A percentile compares a stretch with the other conserved stretches of the same genome.
Evolutionary conservation across 2,113 vertebrate species (phyloP).

Genomic region (Puma concolor): DNA sequence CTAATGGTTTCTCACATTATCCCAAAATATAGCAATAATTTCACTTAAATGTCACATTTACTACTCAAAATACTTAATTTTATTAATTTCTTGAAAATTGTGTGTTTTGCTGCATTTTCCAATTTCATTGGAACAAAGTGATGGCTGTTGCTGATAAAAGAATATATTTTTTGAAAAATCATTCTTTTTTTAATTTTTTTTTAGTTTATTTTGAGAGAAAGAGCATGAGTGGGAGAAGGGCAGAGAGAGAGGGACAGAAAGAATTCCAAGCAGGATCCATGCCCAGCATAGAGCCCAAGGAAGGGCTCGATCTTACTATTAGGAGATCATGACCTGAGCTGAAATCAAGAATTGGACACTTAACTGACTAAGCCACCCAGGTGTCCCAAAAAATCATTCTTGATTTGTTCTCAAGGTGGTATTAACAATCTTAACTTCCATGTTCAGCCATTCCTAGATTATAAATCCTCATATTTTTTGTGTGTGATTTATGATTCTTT

Average conservation of each 20-base stretch:
- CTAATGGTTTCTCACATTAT: background rate
- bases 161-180: background rate
- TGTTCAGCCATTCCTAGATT: background rate
- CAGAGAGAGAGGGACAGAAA: too few relatives aligned
- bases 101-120: background rate
- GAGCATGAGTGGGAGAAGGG: too few relatives aligned
- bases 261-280: too few relatives aligned
- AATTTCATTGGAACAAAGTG: background rate
- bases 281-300: too few relatives aligned
- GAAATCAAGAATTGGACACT: too few relatives aligned
- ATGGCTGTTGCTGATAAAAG: background rate
- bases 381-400: background rate
- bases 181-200: background rate
- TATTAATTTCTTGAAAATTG: slow-evolving; percentile 24
- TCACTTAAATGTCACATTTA: background rate
- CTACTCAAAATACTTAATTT: slow-evolving; percentile 38
- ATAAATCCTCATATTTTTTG: background rate
- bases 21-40: background rate
- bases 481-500: slow-evolving; percentile 12
- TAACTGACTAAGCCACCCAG: too few relatives aligned
- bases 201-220: too few relatives aligned
- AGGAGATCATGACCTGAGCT: too few relatives aligned
- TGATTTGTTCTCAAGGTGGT: background rate
- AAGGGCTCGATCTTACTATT: too few relatives aligned
- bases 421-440: background rate